Conservation (phyloP, 1,140 invertebrate species). For the Drosophila ohnishii region DNA sequence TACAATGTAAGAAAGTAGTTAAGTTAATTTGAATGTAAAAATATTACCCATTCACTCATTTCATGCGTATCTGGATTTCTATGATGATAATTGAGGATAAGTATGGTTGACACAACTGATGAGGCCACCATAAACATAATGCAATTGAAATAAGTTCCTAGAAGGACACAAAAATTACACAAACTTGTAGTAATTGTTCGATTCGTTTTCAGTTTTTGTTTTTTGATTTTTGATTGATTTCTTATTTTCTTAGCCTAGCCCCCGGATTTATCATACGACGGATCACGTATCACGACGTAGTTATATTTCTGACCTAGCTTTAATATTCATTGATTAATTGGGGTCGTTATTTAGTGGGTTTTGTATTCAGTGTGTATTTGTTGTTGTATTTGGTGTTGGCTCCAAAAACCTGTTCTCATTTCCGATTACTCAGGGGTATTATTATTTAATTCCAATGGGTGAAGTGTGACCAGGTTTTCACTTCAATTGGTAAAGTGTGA, state of each 20-base stretch:
- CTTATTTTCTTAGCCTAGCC: constrained; percentile 31
- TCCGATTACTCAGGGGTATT: not conserved
- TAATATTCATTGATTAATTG: constrained; percentile 3
- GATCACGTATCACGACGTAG: constrained; percentile 1
- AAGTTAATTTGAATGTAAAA: constrained; percentile 82
- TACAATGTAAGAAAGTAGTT: constrained; percentile 54
- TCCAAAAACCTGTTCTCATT: constrained; percentile 14
- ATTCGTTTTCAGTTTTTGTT: constrained; percentile 31
- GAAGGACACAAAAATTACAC: constrained; percentile 83
- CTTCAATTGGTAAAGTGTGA: not conserved
- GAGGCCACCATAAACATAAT: constrained; percentile 99
- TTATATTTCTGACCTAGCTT: constrained; percentile 7
- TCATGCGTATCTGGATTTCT: constrained; percentile 98
- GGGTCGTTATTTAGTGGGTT: not conserved
- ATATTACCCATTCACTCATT: constrained; percentile 97
- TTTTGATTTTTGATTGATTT: constrained; percentile 1
- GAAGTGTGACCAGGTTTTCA: not conserved
- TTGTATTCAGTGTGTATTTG: constrained; percentile 2
- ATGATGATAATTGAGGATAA: constrained; percentile 99
- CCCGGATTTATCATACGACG: constrained; percentile 9
- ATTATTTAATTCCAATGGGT: not conserved
- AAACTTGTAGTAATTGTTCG: constrained; percentile 75
- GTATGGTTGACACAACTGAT: constrained; percentile 98
- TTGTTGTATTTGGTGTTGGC: not conserved
- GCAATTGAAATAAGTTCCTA: constrained; percentile 99